Percentiles rank a stretch among this genome's conserved stretches.
Evolutionary conservation across 2,888 invertebrate species (phyloP).

Genomic region (Koerneria pararmatus): DNA sequence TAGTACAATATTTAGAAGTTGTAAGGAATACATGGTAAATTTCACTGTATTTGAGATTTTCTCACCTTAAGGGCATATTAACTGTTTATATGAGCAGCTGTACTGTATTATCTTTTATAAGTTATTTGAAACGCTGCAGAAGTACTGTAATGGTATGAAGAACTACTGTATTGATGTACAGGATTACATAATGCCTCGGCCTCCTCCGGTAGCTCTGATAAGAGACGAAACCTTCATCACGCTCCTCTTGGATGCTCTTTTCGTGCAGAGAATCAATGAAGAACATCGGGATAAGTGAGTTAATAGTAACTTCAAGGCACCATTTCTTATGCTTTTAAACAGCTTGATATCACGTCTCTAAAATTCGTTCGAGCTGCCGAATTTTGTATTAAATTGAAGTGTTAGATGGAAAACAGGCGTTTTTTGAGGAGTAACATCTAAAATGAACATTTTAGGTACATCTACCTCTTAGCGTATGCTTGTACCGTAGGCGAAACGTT

Average conservation of each 20-base stretch:
- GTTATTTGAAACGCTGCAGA: too few relatives aligned
- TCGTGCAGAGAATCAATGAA: too few relatives aligned
- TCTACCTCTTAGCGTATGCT: slow-evolving; percentile 86
- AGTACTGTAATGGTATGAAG: too few relatives aligned
- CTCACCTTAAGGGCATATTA: too few relatives aligned
- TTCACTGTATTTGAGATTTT: neutral
- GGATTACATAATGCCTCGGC: slow-evolving; percentile 78
- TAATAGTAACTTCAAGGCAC: too few relatives aligned
- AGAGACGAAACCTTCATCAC: slow-evolving; percentile 81
- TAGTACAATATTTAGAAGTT: neutral
- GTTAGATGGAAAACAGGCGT: too few relatives aligned
- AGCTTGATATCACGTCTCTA: neutral
- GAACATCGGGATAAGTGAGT: too few relatives aligned
- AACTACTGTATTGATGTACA: slow-evolving; percentile 36
- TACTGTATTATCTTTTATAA: too few relatives aligned
- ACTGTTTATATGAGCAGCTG: too few relatives aligned
- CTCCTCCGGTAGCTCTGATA: slow-evolving; percentile 88
- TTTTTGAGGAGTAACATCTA: slow-evolving; percentile 65
- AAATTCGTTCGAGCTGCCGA: slow-evolving; percentile 20
- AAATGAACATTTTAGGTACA: slow-evolving; percentile 94
- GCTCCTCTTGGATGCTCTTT: slow-evolving; percentile 81
- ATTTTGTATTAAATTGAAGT: too few relatives aligned
- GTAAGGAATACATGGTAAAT: too few relatives aligned
- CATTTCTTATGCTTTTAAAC: neutral
- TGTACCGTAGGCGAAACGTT: slow-evolving; percentile 80